phyloP scores from a whole-genome alignment of 2,113 vertebrate genomes.

The Alouatta palliata region DNA sequence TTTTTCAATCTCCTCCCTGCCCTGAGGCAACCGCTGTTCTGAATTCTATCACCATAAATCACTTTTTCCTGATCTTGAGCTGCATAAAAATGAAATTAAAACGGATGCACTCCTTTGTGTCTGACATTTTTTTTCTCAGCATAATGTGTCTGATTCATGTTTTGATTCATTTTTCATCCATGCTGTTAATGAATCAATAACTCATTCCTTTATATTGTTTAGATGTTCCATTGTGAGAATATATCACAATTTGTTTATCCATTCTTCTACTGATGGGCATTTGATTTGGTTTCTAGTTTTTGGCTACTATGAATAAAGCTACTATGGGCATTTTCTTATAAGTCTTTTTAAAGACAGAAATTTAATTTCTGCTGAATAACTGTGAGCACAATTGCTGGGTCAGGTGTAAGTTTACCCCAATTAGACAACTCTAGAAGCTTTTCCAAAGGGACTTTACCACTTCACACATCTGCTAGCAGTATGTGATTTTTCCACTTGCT shows the following conservation, averaged over 20 bases:
- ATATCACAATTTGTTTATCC: neutral
- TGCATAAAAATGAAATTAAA: neutral
- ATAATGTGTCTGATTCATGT: neutral
- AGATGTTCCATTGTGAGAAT: neutral
- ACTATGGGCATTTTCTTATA: neutral
- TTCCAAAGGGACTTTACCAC: neutral
- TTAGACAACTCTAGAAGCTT: neutral
- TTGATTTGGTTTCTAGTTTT: neutral
- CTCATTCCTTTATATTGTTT: neutral
- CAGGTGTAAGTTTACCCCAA: neutral
- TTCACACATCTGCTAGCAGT: neutral
- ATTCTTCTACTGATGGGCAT: neutral
- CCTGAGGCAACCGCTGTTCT: neutral
- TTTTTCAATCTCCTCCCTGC: neutral
- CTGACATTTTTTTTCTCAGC: neutral
- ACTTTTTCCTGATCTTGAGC: neutral
- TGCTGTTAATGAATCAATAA: neutral
- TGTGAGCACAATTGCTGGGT: neutral
- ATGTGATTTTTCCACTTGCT: neutral
- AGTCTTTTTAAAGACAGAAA: neutral
- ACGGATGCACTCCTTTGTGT: neutral
- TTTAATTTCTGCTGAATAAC: neutral
- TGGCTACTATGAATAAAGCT: neutral
- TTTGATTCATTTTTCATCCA: neutral
- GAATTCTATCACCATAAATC: neutral